Evolutionary conservation across 2,888 invertebrate genomes (phyloP).

Genomic region (Rugalucina vietnamica): DNA sequence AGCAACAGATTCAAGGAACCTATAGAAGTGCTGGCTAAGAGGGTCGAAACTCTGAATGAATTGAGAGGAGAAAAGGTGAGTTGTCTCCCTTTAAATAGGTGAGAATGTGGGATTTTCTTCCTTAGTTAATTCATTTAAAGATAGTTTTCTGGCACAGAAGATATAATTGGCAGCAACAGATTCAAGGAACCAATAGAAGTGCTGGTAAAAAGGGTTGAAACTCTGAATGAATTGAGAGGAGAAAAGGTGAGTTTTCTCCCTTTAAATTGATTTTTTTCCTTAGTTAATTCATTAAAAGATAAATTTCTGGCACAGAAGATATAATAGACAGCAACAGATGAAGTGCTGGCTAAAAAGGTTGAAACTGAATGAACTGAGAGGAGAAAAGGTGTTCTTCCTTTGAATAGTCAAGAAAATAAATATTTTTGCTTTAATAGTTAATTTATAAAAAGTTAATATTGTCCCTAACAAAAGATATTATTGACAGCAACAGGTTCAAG

Average conservation of each 20-base stretch:
- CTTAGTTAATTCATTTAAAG: too few relatives aligned
- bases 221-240: constrained; percentile 80
- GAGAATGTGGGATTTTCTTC: too few relatives aligned
- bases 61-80: constrained; percentile 81
- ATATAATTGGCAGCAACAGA: constrained; percentile 94
- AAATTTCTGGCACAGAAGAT: too few relatives aligned
- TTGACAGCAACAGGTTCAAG: constrained; percentile 90
- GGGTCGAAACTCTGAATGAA: constrained; percentile 86
- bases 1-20: constrained; percentile 89
- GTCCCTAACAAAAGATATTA: too few relatives aligned
- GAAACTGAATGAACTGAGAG: constrained; percentile 84
- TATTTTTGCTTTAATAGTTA: too few relatives aligned
- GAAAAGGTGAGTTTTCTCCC: constrained; percentile 82
- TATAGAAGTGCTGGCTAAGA: constrained; percentile 89
- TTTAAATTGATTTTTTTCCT: too few relatives aligned
- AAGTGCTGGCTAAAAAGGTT: constrained; percentile 89
- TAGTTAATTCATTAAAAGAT: too few relatives aligned
- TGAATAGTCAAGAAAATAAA: too few relatives aligned
- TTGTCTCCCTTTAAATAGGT: too few relatives aligned
- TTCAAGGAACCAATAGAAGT: constrained; percentile 91
- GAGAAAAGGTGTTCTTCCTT: constrained; percentile 83
- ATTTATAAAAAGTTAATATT: too few relatives aligned
- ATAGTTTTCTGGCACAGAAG: too few relatives aligned
- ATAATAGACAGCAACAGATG: constrained; percentile 92
- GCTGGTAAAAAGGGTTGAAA: constrained; percentile 89